These are phyloP conservation scores for Rhadina sibilatrix DNA, from an alignment of 2,113 vertebrate genomes.

Conservation along the genomic window DNA sequence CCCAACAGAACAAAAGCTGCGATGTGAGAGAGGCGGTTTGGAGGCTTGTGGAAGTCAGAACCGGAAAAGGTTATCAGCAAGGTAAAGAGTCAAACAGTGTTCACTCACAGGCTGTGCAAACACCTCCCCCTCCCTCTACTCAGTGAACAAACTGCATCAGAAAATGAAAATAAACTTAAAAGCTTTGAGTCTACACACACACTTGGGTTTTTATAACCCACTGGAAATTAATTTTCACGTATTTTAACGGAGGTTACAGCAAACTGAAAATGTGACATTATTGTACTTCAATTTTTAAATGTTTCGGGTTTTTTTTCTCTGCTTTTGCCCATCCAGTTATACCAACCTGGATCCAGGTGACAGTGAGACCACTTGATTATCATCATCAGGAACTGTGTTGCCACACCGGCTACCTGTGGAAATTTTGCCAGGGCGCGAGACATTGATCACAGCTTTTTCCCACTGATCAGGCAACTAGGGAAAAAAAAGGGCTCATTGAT, in stretches of 20 bases:
- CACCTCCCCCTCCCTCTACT: neutral
- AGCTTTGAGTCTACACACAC: neutral
- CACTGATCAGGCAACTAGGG: constrained; percentile 91
- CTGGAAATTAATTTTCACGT: neutral
- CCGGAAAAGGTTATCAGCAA: neutral
- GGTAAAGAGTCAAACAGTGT: neutral
- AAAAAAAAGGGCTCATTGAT: neutral
- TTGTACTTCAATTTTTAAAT: neutral
- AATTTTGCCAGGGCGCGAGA: constrained; percentile 86
- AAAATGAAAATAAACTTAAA: neutral
- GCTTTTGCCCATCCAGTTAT: neutral
- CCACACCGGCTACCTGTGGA: constrained; percentile 87
- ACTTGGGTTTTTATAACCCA: neutral
- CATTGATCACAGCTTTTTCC: constrained; percentile 90
- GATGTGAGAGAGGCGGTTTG: neutral
- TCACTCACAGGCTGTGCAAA: constrained; percentile 19
- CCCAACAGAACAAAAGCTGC: neutral
- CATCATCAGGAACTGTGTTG: constrained; percentile 92
- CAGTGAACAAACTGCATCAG: neutral
- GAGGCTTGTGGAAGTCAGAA: neutral
- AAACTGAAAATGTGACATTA: neutral
- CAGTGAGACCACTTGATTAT: constrained; percentile 89
- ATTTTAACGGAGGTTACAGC: neutral
- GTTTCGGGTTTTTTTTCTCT: neutral
- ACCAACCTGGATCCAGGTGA: constrained; percentile 89